Base-by-base conservation (phyloP, 2,113 vertebrate genomes). In the Callorhinus ursinus region DNA sequence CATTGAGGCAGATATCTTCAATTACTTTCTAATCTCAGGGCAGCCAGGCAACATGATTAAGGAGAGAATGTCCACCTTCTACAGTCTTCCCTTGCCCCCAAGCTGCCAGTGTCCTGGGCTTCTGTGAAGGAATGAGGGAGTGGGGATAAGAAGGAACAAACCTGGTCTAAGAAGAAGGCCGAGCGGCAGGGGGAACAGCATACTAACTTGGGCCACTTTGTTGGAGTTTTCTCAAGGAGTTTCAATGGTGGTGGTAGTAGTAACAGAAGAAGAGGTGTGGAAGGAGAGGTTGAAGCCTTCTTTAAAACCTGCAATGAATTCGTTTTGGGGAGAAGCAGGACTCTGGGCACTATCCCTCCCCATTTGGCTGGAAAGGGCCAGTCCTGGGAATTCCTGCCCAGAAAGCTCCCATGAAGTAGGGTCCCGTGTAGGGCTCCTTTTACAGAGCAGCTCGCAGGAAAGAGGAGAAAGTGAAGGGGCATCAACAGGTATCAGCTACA, bases 21-120 rank as follows among this genome's bases (percentile, higher is more conserved):
- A 28, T 94, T 94, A 85, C n/a, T 93, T 95, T 90, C 87, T 91
- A 77, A 87, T 94, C 46, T 88, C 72, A 96, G 92, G 53, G 67
- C 8, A 74, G 24, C 13, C 39, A 96, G 57, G 53, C 51, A 90
- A 93, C 85, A 22, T 84, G 76, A 85, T 79, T 82, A 51, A 96
- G 42, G 46, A 88, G 57, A 89, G 39, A 86, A 18, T 39, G 31
- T 74, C 57, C 21, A 74, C 14, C 26, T 83, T 74, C 39, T 63
- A 77, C 24, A 65, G 15, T 91, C 46, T 71, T 65, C 36, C n/a
- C 24, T 96, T 63, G n/a, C 46, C 65, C 71, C 36, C 1, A 8
- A 22, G 13, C 5, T 16, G 31, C 4, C 42, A 82, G 6, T 13
- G 26, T 71, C 28, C 67, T 51, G 46, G 51, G 22, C 51, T 92